These are phyloP conservation scores for Chaetophractus vellerosus DNA, from an alignment of 2,797 vertebrate species.

Conservation along the genomic window DNA sequence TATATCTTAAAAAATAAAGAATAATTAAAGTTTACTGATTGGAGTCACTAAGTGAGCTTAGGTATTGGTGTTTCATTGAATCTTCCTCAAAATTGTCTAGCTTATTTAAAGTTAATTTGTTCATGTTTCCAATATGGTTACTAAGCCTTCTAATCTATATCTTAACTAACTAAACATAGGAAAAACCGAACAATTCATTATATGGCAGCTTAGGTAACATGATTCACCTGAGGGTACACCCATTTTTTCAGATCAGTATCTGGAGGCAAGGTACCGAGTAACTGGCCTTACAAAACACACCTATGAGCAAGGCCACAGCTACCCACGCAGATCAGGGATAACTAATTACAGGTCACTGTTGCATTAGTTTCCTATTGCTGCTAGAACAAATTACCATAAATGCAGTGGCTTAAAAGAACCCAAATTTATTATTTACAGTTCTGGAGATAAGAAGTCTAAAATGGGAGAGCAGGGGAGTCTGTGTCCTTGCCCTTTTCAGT, in stretches of 20 bases:
- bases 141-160: neutral
- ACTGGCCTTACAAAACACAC: neutral
- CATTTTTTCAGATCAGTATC: neutral
- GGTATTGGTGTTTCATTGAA: neutral
- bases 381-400: neutral
- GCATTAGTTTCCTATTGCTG: neutral
- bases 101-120: neutral
- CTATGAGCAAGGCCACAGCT: neutral
- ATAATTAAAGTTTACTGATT: neutral
- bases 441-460: too few relatives aligned
- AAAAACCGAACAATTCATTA: neutral
- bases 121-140: neutral
- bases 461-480: too few relatives aligned
- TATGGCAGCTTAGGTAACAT: neutral
- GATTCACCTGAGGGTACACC: neutral
- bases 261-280: accelerated
- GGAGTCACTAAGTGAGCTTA: neutral
- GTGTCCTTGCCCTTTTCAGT: neutral
- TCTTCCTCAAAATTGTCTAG: neutral
- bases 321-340: neutral
- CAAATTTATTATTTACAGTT: neutral
- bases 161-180: neutral
- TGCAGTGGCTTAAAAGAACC: neutral
- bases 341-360: neutral
- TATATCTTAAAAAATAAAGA: neutral